A percentile compares a stretch with the other conserved stretches of the same genome.
phyloP scores from a whole-genome alignment of 2,888 invertebrate genomes.

The Ectropis crepuscularia region DNA sequence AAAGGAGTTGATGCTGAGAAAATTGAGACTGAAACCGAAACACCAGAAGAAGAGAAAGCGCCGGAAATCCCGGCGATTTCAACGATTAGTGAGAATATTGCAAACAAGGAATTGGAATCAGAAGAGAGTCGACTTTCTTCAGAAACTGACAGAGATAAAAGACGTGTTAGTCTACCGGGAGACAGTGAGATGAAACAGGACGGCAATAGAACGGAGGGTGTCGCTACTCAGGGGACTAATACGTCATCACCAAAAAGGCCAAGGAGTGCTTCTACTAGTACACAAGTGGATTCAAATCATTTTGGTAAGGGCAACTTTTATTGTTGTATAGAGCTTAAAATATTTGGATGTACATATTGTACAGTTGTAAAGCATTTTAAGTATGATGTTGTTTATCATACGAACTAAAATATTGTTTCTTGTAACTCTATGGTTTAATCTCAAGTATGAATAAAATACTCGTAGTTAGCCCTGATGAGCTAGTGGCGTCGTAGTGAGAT shows the following conservation, averaged over 20 bases:
- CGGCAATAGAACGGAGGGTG: conserved; percentile 66
- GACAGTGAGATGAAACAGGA: conserved; percentile 80
- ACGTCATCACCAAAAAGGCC: conserved; percentile 88
- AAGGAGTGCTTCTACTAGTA: conserved; percentile 91
- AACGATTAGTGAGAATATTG: conserved; percentile 89
- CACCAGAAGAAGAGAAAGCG: conserved; percentile 66
- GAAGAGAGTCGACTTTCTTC: conserved; percentile 56
- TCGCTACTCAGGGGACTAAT: conserved; percentile 71
- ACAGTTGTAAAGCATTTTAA: neutral
- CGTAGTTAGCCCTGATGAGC: too few relatives aligned
- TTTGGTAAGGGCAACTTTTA: conserved; percentile 86
- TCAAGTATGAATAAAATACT: too few relatives aligned
- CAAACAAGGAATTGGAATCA: conserved; percentile 69
- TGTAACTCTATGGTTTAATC: too few relatives aligned
- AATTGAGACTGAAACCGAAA: conserved; percentile 55
- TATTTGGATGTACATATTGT: neutral
- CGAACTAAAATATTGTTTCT: too few relatives aligned
- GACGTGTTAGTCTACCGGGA: conserved; percentile 87
- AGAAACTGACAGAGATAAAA: conserved; percentile 78
- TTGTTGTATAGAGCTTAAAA: neutral
- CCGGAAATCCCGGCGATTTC: conserved; percentile 89
- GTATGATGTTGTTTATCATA: too few relatives aligned
- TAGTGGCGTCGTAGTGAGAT: too few relatives aligned
- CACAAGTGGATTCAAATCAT: conserved; percentile 93
- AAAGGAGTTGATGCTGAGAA: conserved; percentile 68